Base-by-base conservation (phyloP, 2,888 invertebrate species). In the Cyclophora albipunctata region DNA sequence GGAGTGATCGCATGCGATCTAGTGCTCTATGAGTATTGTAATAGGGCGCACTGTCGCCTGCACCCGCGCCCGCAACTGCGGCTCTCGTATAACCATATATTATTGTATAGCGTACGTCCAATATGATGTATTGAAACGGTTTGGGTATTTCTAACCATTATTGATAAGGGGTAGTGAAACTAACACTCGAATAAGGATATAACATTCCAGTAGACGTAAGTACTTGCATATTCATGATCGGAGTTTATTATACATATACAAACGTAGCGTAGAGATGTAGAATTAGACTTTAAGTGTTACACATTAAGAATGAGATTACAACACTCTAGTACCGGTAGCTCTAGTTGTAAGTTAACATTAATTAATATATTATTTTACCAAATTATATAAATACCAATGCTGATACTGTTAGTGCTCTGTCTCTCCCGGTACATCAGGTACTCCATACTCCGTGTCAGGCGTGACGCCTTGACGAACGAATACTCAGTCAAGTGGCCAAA, bases 361-460 rank as follows among this genome's bases (percentile, higher is more conserved):
- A 37, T 54, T 55, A 59, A 51, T 55, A 55, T 63, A 70, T 75
- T 77, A 75, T 75, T 75, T 84, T 84, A 85, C 86, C 85, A 86
- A 87, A 85, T 85, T 85, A 71, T 75, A 81, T 79, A 78, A 75
- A 86, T 86, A 86, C 86, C 87, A 87, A 86, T 87, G 86, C 79
- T 81, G 77, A 81, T 81, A 81, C 71, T 66, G 71, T 75, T 78
- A 77, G 69, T 75, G 20, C 20, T 20, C 20, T 2, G 20, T 20
- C 20, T 20, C 20, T 20, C 20, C 20, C 20, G 20, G 20, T 20
- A 20, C 20, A 20, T 20, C 20, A 20, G 20, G 20, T 20, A 20
- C 20, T 20, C 20, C 20, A 20, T 20, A 20, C 20, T 20, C 20
- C 20, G 20, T 46, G 35, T 45, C 45, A 42, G 7, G 34, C 51